These are phyloP conservation scores for Xenopus borealis DNA, from an alignment of 2,113 vertebrate species.

Conservation along the genomic window DNA sequence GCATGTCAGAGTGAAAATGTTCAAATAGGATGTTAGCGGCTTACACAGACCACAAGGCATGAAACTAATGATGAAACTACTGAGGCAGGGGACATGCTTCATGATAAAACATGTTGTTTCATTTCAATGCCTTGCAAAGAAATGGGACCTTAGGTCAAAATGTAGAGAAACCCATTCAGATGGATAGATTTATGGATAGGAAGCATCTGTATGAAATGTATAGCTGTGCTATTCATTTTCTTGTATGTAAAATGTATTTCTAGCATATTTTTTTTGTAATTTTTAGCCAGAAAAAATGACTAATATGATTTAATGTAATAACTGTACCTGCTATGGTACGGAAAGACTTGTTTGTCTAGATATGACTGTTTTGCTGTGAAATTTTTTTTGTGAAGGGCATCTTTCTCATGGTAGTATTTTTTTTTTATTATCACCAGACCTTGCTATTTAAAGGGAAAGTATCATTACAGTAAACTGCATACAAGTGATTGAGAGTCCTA, in stretches of 20 bases:
- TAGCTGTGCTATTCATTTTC: too few relatives aligned
- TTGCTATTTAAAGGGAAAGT: too few relatives aligned
- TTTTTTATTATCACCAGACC: neutral
- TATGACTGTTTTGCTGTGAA: constrained; percentile 2
- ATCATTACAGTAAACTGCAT: too few relatives aligned
- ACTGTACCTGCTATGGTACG: neutral
- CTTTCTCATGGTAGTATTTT: neutral
- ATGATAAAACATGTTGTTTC: constrained; percentile 45
- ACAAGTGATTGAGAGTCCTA: too few relatives aligned
- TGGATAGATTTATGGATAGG: too few relatives aligned
- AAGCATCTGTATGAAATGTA: too few relatives aligned
- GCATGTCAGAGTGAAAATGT: constrained; percentile 49
- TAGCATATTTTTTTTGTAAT: neutral
- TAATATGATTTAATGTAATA: neutral
- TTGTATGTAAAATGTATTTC: too few relatives aligned
- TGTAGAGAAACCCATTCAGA: too few relatives aligned
- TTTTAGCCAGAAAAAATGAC: neutral
- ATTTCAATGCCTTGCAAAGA: neutral
- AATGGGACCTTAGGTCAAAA: too few relatives aligned
- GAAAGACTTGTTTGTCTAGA: neutral
- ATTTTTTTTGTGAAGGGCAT: neutral
- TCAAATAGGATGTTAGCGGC: constrained; percentile 42
- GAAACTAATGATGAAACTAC: constrained; percentile 28
- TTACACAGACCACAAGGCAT: constrained; percentile 30
- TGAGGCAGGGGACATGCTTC: constrained; percentile 34